These are phyloP conservation scores for Amaurobius ferox DNA, from an alignment of 2,888 invertebrate genomes.

Conservation along the genomic window DNA sequence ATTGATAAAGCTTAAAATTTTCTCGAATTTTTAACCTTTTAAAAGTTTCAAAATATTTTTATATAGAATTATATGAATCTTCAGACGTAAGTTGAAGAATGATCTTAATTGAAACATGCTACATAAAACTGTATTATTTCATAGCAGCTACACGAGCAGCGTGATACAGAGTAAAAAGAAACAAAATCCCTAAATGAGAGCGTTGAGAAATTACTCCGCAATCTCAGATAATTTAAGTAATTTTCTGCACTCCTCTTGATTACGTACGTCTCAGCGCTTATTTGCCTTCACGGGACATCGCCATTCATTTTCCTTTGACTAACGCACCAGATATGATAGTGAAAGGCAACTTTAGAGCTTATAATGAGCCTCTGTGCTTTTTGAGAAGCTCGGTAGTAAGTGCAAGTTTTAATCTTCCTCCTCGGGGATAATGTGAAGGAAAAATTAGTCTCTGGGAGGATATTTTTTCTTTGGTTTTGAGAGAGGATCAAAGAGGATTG, in stretches of 20 bases:
- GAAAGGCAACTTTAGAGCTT: constrained; percentile 1
- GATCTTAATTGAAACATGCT: too few relatives aligned
- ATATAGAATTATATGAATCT: too few relatives aligned
- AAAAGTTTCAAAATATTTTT: too few relatives aligned
- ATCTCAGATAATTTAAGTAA: constrained; percentile 23
- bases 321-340: neutral
- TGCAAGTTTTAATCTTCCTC: constrained; percentile 19
- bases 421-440: neutral
- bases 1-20: too few relatives aligned
- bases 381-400: neutral
- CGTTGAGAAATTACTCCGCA: neutral
- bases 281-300: neutral
- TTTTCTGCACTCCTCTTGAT: constrained; percentile 34
- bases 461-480: neutral
- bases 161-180: neutral
- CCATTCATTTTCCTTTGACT: constrained; percentile 5
- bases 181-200: neutral
- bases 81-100: too few relatives aligned
- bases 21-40: too few relatives aligned
- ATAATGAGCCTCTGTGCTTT: constrained; percentile 11
- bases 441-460: constrained; percentile 13
- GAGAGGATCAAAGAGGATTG: neutral
- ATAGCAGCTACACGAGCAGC: too few relatives aligned
- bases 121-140: too few relatives aligned
- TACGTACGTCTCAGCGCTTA: neutral